Conservation (phyloP, 2,888 invertebrate species). For the Athalia rosae region DNA sequence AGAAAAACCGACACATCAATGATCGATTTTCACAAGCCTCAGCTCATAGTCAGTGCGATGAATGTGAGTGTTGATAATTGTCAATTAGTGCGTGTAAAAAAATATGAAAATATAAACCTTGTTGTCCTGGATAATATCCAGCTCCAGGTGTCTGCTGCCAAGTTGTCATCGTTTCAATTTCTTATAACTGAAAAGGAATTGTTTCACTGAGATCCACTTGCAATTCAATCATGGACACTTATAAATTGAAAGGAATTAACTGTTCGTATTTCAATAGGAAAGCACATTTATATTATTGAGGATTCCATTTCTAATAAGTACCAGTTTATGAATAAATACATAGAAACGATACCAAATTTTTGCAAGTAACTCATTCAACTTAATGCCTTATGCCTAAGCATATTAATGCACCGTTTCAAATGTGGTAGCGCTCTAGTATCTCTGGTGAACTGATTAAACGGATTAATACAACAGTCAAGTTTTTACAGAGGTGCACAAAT, state of each 20-base stretch:
- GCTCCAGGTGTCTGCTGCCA: constrained; percentile 69
- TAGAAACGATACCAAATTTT: too few relatives aligned
- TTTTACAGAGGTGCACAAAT: too few relatives aligned
- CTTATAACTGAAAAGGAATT: constrained; percentile 67
- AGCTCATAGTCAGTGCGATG: neutral
- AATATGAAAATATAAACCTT: constrained; percentile 64
- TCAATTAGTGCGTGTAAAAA: constrained; percentile 9
- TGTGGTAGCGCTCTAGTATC: too few relatives aligned
- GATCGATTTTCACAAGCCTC: too few relatives aligned
- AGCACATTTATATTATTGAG: neutral
- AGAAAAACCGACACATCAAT: too few relatives aligned
- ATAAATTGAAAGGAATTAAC: neutral
- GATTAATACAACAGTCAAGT: too few relatives aligned
- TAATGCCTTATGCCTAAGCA: too few relatives aligned
- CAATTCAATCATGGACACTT: constrained; percentile 3
- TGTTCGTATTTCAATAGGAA: neutral
- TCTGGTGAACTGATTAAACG: too few relatives aligned
- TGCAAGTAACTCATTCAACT: too few relatives aligned
- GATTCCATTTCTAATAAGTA: too few relatives aligned
- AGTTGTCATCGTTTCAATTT: constrained; percentile 67
- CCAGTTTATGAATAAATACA: too few relatives aligned
- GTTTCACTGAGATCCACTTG: constrained; percentile 56
- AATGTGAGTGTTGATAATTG: constrained; percentile 21
- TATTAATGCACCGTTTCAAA: too few relatives aligned
- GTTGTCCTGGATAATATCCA: constrained; percentile 70